Evolutionary conservation across 2,888 invertebrate genomes (phyloP).

Genomic region (Erannis defoliaria): DNA sequence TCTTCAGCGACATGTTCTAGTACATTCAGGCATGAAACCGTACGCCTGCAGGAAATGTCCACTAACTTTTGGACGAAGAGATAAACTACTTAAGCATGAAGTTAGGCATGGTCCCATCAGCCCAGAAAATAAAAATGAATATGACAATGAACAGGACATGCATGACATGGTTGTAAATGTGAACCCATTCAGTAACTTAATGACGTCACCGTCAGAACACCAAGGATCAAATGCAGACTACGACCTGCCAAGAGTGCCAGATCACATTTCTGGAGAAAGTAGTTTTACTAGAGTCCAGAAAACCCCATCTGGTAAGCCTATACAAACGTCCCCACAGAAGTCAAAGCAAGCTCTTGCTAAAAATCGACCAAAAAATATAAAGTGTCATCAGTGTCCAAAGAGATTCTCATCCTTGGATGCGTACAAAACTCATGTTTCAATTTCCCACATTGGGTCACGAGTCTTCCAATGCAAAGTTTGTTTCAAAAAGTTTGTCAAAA

Average conservation of each 20-base stretch:
- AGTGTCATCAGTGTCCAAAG: constrained; percentile 84
- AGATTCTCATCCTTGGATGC: constrained; percentile 82
- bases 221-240: constrained; percentile 66
- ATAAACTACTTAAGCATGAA: constrained; percentile 90
- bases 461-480: constrained; percentile 89
- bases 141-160: constrained; percentile 69
- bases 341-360: constrained; percentile 65
- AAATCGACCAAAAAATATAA: constrained; percentile 81
- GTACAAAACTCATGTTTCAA: constrained; percentile 83
- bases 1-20: constrained; percentile 88
- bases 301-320: constrained; percentile 64
- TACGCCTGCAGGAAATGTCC: constrained; percentile 89
- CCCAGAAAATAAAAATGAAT: constrained; percentile 62
- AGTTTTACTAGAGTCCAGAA: constrained; percentile 77
- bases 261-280: constrained; percentile 82
- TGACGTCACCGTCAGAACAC: constrained; percentile 74
- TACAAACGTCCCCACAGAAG: constrained; percentile 69
- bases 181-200: constrained; percentile 85
- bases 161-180: constrained; percentile 88
- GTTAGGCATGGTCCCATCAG: constrained; percentile 85
- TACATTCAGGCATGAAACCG: constrained; percentile 89
- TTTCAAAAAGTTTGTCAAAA: constrained; percentile 89
- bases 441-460: constrained; percentile 84
- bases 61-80: constrained; percentile 89
- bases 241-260: constrained; percentile 82